Percentiles rank a stretch among this genome's conserved stretches.
phyloP scores from a whole-genome alignment of 2,113 vertebrate species.

The Cnemophilus loriae region DNA sequence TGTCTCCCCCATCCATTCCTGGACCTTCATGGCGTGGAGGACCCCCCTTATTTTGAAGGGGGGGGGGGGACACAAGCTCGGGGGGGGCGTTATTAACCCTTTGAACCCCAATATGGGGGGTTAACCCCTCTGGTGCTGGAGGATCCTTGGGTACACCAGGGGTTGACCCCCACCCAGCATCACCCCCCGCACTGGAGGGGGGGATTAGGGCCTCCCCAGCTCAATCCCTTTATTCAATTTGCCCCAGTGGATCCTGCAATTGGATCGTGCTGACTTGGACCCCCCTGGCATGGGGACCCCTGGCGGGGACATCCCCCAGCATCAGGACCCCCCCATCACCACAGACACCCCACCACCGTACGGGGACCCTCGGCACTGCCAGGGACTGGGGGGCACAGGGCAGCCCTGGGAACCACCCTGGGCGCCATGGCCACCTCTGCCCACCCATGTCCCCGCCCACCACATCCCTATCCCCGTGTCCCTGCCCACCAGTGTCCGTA shows the following conservation, averaged over 20 bases:
- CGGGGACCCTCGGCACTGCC: too few relatives aligned
- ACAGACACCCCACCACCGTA: too few relatives aligned
- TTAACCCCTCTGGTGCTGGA: neutral
- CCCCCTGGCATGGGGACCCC: neutral
- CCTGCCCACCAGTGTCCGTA: neutral
- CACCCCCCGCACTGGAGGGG: neutral
- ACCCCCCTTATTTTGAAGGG: neutral
- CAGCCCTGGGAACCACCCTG: neutral
- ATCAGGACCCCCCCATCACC: neutral
- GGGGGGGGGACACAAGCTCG: too few relatives aligned
- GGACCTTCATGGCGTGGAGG: neutral
- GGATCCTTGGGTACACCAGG: neutral
- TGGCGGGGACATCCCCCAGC: neutral
- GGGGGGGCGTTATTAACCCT: neutral
- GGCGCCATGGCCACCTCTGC: too few relatives aligned
- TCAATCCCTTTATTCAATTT: neutral
- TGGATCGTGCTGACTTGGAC: neutral
- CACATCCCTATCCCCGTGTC: neutral
- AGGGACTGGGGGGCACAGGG: neutral
- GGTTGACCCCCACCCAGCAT: too few relatives aligned
- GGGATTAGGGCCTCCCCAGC: neutral
- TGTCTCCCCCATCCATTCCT: neutral
- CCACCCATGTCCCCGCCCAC: neutral
- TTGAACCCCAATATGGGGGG: neutral
- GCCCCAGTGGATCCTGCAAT: neutral